phyloP scores from a whole-genome alignment of 30 jellyfish, hydroid and myxozoan species.

The Turritopsis rubra region DNA sequence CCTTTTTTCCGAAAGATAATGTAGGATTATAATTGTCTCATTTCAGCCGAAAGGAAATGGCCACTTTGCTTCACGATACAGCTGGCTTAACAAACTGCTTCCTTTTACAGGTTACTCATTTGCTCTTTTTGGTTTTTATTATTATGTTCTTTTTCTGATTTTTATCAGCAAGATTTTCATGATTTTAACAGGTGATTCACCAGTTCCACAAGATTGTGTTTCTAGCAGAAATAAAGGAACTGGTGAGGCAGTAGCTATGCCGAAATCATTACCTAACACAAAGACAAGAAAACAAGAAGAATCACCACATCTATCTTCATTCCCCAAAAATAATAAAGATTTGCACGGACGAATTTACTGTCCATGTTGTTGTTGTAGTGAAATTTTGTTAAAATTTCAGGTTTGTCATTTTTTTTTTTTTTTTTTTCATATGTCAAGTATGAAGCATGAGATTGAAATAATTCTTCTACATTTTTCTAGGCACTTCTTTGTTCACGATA shows the following conservation, averaged over 20 bases:
- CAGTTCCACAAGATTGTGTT: constrained; percentile 86
- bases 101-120: constrained; percentile 66
- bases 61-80: constrained; percentile 68
- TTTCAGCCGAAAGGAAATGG: constrained; percentile 90
- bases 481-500: constrained; percentile 57
- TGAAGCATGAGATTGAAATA: background rate
- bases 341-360: constrained; percentile 28
- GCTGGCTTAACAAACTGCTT: constrained; percentile 72
- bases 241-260: background rate
- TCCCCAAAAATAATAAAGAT: constrained; percentile 30
- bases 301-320: constrained; percentile 25
- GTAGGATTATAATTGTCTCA: background rate
- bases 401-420: constrained; percentile 11
- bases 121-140: background rate
- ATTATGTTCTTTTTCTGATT: background rate
- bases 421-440: background rate
- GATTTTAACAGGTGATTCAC: constrained; percentile 55
- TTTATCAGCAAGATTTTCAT: background rate
- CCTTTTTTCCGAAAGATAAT: background rate
- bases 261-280: constrained; percentile 36
- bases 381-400: constrained; percentile 60
- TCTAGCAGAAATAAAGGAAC: background rate
- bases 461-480: constrained; percentile 21
- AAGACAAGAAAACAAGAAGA: constrained; percentile 6
- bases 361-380: constrained; percentile 88